Conservation (phyloP, 2,888 invertebrate species). For the Eudemis profundana region DNA sequence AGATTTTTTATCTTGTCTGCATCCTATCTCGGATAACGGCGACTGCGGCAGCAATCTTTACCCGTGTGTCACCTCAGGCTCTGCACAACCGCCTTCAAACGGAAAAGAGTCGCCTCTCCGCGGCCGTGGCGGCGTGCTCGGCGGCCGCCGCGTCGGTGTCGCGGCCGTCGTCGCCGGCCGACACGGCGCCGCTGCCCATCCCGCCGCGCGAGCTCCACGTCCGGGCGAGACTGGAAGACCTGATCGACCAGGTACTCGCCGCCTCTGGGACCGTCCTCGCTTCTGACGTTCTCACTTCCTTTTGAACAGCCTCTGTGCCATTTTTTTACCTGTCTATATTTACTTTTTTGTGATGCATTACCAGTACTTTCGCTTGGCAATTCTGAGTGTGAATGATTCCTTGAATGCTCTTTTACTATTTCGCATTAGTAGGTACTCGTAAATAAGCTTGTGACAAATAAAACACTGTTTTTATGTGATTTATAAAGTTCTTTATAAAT, state of each 20-base stretch:
- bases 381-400: too few species aligned
- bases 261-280: conserved; percentile 57
- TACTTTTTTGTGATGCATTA: conserved; percentile 2
- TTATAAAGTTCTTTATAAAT: too few species aligned
- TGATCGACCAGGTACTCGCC: conserved; percentile 94
- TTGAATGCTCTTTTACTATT: too few species aligned
- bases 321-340: not conserved
- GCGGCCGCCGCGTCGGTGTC: conserved; percentile 96
- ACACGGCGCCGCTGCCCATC: conserved; percentile 93
- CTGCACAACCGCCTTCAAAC: conserved; percentile 95
- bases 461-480: too few species aligned
- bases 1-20: not conserved
- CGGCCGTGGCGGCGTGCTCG: conserved; percentile 96
- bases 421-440: too few species aligned
- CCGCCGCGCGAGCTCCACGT: conserved; percentile 94
- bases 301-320: conserved; percentile 50
- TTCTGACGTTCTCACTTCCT: conserved; percentile 61
- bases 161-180: conserved; percentile 94
- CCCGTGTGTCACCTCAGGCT: conserved; percentile 55
- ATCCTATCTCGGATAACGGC: not conserved
- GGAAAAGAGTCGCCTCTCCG: conserved; percentile 93
- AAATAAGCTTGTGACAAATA: too few species aligned
- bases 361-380: too few species aligned
- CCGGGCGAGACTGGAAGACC: conserved; percentile 93
- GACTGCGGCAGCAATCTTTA: not conserved